Evolutionary conservation across 2,797 vertebrate species (phyloP).

Genomic region (Hafferia zeledoni): DNA sequence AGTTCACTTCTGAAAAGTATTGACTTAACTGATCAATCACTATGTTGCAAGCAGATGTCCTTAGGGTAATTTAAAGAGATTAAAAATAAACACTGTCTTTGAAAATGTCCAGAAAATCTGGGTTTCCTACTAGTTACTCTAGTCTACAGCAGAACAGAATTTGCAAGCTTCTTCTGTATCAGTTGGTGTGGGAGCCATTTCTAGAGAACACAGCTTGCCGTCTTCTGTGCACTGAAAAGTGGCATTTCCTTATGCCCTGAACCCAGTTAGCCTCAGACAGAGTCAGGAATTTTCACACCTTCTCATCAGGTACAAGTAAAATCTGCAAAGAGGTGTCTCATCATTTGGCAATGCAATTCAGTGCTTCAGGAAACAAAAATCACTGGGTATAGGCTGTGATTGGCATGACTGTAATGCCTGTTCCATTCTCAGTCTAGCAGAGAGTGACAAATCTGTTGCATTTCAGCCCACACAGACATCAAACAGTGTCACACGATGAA

Average conservation of each 20-base stretch:
- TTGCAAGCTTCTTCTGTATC: background rate
- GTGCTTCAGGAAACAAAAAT: constrained; percentile 2
- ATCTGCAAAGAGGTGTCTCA: background rate
- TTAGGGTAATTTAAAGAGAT: constrained; percentile 22
- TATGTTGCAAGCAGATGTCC: background rate
- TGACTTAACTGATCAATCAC: constrained; percentile 9
- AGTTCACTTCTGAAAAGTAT: background rate
- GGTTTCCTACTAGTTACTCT: background rate
- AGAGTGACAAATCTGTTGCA: constrained; percentile 40
- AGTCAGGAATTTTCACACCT: constrained; percentile 5
- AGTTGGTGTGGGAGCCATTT: background rate
- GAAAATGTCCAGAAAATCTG: background rate
- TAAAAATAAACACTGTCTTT: background rate
- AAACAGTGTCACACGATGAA: constrained; percentile 28
- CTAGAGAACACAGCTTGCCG: background rate
- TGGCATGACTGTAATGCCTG: constrained; percentile 16
- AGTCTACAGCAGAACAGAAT: background rate
- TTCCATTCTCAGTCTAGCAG: constrained; percentile 30
- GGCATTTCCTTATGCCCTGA: background rate
- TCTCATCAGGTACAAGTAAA: constrained; percentile 31
- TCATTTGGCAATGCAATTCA: background rate
- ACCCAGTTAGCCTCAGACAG: background rate
- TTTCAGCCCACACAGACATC: constrained; percentile 27
- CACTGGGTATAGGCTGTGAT: background rate
- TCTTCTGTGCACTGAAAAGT: background rate